A percentile compares a stretch with the other conserved stretches of the same genome.
These are phyloP conservation scores for Neuroterus valhalla DNA, from an alignment of 1,140 invertebrate species.

Conservation along the genomic window DNA sequence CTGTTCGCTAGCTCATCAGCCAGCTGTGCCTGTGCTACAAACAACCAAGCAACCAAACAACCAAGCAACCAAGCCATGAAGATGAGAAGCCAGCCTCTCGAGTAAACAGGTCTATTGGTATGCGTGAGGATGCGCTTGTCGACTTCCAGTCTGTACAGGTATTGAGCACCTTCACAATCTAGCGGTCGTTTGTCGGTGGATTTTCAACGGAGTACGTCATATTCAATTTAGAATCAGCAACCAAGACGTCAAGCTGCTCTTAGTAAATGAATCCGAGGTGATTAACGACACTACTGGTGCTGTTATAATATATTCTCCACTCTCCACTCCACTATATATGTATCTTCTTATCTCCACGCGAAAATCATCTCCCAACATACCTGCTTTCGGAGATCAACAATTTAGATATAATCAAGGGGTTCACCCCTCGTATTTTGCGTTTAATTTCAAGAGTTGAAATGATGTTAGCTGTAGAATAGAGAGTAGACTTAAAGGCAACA, in stretches of 20 bases:
- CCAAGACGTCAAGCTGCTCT: constrained; percentile 25
- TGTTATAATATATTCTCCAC: neutral
- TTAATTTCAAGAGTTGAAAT: constrained; percentile 41
- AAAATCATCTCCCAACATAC: constrained; percentile 17
- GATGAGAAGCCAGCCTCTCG: constrained; percentile 41
- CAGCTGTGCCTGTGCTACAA: constrained; percentile 43
- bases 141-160: constrained; percentile 41
- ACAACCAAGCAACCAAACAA: too few species aligned
- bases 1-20: constrained; percentile 53
- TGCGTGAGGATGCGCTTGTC: constrained; percentile 46
- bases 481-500: too few species aligned
- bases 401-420: constrained; percentile 17
- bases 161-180: constrained; percentile 28
- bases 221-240: constrained; percentile 30
- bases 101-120: constrained; percentile 54
- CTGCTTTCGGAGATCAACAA: constrained; percentile 9
- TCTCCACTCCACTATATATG: neutral
- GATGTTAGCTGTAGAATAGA: too few species aligned
- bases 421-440: constrained; percentile 38
- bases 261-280: constrained; percentile 23
- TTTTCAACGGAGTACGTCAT: constrained; percentile 22
- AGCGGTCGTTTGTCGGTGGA: constrained; percentile 25
- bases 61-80: too few species aligned
- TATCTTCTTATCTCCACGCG: neutral
- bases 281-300: constrained; percentile 13